These are phyloP conservation scores for Synanthedon vespiformis DNA, from an alignment of 2,888 invertebrate species.

Conservation along the genomic window DNA sequence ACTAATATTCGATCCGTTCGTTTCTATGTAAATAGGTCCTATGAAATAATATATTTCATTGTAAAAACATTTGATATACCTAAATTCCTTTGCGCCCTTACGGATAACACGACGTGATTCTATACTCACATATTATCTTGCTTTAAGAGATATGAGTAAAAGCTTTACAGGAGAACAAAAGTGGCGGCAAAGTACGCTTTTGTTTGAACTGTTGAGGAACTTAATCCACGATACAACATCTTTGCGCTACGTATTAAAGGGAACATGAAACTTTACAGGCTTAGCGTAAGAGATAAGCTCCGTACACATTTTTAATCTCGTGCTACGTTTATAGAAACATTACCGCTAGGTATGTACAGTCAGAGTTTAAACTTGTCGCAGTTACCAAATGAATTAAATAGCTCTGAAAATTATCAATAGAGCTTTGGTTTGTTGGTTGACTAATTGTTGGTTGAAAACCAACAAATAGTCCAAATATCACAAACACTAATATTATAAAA, in stretches of 20 bases:
- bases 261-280: not conserved
- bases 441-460: too few species aligned
- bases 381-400: too few species aligned
- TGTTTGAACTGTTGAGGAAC: conserved; percentile 10
- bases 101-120: not conserved
- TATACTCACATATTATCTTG: not conserved
- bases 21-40: too few species aligned
- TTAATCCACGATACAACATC: conserved; percentile 11
- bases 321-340: not conserved
- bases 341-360: not conserved
- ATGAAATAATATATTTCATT: too few species aligned
- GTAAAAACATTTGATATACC: too few species aligned
- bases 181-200: conserved; percentile 12
- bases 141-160: not conserved
- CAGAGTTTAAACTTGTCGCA: too few species aligned
- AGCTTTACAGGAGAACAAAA: conserved; percentile 5
- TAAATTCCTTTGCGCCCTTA: not conserved
- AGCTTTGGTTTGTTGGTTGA: too few species aligned
- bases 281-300: not conserved
- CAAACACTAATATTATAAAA: too few species aligned
- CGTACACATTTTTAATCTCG: not conserved
- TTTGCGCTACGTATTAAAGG: not conserved
- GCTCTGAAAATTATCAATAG: too few species aligned
- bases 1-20: too few species aligned
- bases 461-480: too few species aligned